Conservation (phyloP, 2,888 invertebrate genomes). For the Drosophila subsilvestris region DNA sequence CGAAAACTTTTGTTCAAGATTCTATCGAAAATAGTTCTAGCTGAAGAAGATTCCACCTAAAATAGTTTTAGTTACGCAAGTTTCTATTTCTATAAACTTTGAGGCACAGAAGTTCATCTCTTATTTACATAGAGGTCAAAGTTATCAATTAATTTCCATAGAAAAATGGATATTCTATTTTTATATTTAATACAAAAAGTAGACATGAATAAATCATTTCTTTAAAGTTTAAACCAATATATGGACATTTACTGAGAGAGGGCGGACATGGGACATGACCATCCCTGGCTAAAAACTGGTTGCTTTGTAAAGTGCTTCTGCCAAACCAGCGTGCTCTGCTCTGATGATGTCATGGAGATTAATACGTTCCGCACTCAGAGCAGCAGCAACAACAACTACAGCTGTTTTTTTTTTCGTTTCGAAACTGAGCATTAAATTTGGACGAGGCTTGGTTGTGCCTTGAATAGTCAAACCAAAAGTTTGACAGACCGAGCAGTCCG, state of each 20-base stretch:
- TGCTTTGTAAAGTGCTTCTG: slow-evolving; percentile 41
- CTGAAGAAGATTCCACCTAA: background rate
- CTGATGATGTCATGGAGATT: slow-evolving; percentile 65
- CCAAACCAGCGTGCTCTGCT: slow-evolving; percentile 5
- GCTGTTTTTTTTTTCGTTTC: slow-evolving; percentile 49
- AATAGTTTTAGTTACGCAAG: background rate
- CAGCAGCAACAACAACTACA: slow-evolving; percentile 49
- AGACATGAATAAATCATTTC: background rate
- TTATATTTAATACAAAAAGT: background rate
- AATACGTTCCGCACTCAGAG: slow-evolving; percentile 47
- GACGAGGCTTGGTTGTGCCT: slow-evolving; percentile 35
- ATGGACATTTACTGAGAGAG: background rate
- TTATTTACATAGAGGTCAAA: background rate
- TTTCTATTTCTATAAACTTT: background rate
- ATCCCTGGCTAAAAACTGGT: slow-evolving; percentile 62
- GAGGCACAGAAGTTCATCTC: background rate
- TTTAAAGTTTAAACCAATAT: background rate
- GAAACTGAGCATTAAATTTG: slow-evolving; percentile 28
- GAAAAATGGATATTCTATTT: background rate
- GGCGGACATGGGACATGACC: slow-evolving; percentile 3
- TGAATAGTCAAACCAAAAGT: slow-evolving; percentile 47
- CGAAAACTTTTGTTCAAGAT: background rate
- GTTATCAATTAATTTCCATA: background rate
- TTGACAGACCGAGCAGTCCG: slow-evolving; percentile 31
- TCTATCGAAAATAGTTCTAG: background rate